Percentiles rank a stretch among this genome's conserved stretches.
Conservation (phyloP, 2,888 invertebrate genomes). For the Eristalinus aeneus region DNA sequence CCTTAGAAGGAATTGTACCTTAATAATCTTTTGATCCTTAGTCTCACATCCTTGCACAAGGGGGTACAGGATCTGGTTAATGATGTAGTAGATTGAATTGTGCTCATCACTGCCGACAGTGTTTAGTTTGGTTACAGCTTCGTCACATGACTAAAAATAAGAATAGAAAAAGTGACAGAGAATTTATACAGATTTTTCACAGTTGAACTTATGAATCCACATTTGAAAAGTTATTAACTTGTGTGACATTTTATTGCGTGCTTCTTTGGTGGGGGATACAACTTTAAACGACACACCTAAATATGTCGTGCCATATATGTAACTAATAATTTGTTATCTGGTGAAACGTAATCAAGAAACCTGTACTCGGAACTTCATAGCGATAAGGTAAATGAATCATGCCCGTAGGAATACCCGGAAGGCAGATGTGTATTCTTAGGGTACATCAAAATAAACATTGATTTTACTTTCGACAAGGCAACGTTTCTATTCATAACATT, state of each 20-base stretch:
- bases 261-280: background rate
- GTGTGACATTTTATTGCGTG: background rate
- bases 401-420: background rate
- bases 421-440: no score
- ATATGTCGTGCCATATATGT: background rate
- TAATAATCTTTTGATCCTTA: conserved; percentile 96
- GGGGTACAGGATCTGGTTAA: conserved; percentile 97
- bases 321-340: background rate
- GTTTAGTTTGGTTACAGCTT: conserved; percentile 94
- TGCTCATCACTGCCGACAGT: conserved; percentile 89
- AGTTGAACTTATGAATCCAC: background rate
- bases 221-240: background rate
- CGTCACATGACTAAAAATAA: conserved; percentile 92
- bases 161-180: background rate
- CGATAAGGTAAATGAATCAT: background rate
- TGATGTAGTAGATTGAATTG: conserved; percentile 92
- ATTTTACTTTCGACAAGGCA: no score
- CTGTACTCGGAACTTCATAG: background rate
- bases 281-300: background rate
- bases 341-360: background rate
- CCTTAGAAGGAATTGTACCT: conserved; percentile 82
- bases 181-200: background rate
- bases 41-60: conserved; percentile 98
- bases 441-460: no score
- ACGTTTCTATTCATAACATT: no score